Percentiles rank a stretch among this genome's conserved stretches.
Evolutionary conservation across 1,140 invertebrate species (phyloP).

Genomic region (Hyles euphorbiae): DNA sequence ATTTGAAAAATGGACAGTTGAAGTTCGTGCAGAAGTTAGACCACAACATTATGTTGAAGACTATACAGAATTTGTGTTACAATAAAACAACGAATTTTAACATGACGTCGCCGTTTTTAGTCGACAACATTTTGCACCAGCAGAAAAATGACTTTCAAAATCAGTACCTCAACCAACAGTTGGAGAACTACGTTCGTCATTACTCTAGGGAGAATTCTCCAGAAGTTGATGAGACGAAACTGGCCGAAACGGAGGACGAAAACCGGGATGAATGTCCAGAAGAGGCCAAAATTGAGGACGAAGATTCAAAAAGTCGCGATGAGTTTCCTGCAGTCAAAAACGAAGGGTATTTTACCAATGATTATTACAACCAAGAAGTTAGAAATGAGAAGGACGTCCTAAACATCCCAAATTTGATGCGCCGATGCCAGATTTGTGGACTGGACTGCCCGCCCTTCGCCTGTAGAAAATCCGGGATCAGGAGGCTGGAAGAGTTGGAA

Average conservation of each 20-base stretch:
- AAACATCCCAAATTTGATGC: constrained; percentile 48
- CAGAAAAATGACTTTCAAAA: constrained; percentile 68
- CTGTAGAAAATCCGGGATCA: constrained; percentile 58
- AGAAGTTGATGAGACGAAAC: constrained; percentile 43
- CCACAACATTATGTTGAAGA: constrained; percentile 68
- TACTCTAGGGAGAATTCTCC: constrained; percentile 61
- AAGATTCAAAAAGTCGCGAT: constrained; percentile 58
- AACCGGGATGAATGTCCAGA: constrained; percentile 43
- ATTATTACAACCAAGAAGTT: constrained; percentile 29
- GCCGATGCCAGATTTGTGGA: constrained; percentile 49
- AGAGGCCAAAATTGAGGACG: constrained; percentile 58
- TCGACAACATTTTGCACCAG: constrained; percentile 69
- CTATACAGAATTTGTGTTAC: constrained; percentile 59
- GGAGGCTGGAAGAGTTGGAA: constrained; percentile 56
- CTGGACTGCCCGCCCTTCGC: constrained; percentile 54
- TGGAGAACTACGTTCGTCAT: constrained; percentile 63
- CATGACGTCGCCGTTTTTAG: constrained; percentile 69
- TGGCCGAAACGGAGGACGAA: constrained; percentile 45
- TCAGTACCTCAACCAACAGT: constrained; percentile 69
- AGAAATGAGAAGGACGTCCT: constrained; percentile 55
- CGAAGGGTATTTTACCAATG: constrained; percentile 40
- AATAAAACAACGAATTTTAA: constrained; percentile 54
- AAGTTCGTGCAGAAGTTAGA: constrained; percentile 50
- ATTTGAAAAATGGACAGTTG: constrained; percentile 55
- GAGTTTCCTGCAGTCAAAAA: constrained; percentile 45